These are phyloP conservation scores for Cyanistes caeruleus DNA, from an alignment of 2,113 vertebrate species.

Conservation along the genomic window DNA sequence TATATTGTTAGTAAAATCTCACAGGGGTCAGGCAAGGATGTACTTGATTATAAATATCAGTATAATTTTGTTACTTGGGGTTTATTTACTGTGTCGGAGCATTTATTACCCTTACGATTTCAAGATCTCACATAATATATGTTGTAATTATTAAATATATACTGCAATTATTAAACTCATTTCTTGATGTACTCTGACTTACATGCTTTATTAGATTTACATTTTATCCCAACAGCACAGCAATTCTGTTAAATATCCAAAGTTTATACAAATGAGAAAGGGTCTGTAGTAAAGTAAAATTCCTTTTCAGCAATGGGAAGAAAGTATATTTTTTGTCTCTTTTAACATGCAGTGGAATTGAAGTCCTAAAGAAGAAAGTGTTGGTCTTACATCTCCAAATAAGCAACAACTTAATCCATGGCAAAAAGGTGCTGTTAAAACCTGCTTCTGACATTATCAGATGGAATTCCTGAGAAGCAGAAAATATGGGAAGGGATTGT, in stretches of 20 bases:
- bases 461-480: constrained; percentile 15
- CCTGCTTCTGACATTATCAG: constrained; percentile 1
- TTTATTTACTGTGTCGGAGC: background rate
- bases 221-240: background rate
- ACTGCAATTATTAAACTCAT: background rate
- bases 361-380: background rate
- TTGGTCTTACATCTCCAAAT: background rate
- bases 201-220: background rate
- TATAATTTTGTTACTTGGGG: background rate
- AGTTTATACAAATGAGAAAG: background rate
- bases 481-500: background rate
- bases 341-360: background rate
- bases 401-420: background rate
- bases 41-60: background rate
- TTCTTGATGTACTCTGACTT: background rate
- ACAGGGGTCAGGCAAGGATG: background rate
- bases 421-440: constrained; percentile 20
- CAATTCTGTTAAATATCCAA: background rate
- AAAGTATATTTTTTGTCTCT: background rate
- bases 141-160: background rate
- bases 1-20: background rate
- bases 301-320: background rate
- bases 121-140: background rate
- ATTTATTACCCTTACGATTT: background rate
- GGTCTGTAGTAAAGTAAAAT: background rate